These are phyloP conservation scores for Scaptomyza polygonia DNA, from an alignment of 2,888 invertebrate species.

Conservation along the genomic window DNA sequence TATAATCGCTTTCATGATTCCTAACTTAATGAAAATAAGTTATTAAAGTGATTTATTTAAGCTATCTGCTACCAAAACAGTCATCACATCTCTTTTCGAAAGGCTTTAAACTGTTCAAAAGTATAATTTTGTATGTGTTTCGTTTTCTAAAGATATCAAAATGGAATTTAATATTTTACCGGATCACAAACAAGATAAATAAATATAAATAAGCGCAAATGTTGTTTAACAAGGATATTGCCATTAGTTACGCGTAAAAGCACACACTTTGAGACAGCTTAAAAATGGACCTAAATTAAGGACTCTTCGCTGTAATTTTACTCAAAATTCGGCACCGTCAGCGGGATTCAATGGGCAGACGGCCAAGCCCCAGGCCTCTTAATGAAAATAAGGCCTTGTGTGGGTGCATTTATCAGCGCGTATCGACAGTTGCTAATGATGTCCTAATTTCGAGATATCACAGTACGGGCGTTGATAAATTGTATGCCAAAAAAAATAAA, in stretches of 20 bases:
- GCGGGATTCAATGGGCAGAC: neutral
- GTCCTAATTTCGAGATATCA: slow-evolving; percentile 80
- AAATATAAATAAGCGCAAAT: neutral
- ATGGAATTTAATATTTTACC: neutral
- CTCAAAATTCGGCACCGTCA: slow-evolving; percentile 12
- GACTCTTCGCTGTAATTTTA: slow-evolving; percentile 3
- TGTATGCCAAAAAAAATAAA: slow-evolving; percentile 15
- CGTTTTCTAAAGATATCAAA: slow-evolving; percentile 2
- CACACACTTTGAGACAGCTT: slow-evolving; percentile 24
- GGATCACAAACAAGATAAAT: slow-evolving; percentile 3
- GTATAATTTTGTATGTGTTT: neutral
- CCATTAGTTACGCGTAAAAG: slow-evolving; percentile 5
- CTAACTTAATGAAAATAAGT: too few species aligned
- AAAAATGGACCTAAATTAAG: slow-evolving; percentile 43
- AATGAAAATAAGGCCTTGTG: slow-evolving; percentile 19
- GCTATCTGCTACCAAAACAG: too few species aligned
- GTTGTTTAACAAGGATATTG: neutral
- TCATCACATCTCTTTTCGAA: too few species aligned
- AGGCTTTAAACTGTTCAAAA: too few species aligned
- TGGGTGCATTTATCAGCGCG: slow-evolving; percentile 65
- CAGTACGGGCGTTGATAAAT: slow-evolving; percentile 66
- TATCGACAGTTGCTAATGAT: slow-evolving; percentile 81
- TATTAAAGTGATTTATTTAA: too few species aligned
- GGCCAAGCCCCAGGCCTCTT: slow-evolving; percentile 24
- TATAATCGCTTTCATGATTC: too few species aligned